Percentiles rank a stretch among this genome's conserved stretches.
These are phyloP conservation scores for Trissolcus japonicus DNA, from an alignment of 2,888 invertebrate genomes.

Conservation along the genomic window DNA sequence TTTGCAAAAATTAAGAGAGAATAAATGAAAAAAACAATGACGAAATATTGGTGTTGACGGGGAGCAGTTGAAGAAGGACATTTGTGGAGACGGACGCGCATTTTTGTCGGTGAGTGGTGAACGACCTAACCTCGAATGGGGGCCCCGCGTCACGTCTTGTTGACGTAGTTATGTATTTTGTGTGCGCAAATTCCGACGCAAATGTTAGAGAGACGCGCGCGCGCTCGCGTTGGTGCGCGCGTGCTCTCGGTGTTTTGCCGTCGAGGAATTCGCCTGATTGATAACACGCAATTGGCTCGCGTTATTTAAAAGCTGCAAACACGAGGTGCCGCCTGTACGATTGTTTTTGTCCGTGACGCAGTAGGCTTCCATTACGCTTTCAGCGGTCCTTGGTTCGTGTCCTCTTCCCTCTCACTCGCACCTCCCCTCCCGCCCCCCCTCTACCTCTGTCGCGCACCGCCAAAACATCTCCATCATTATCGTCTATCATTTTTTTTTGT, in stretches of 20 bases:
- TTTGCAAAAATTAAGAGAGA: neutral
- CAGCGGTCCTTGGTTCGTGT: slow-evolving; percentile 46
- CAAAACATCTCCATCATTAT: too few species aligned
- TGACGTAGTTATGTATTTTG: slow-evolving; percentile 51
- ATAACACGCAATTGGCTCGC: slow-evolving; percentile 35
- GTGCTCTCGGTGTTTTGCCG: neutral
- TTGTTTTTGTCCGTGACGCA: slow-evolving; percentile 51
- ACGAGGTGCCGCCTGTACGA: slow-evolving; percentile 27
- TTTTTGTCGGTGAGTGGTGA: slow-evolving; percentile 58
- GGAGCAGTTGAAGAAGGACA: neutral
- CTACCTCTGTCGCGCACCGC: slow-evolving; percentile 37
- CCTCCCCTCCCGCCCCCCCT: slow-evolving; percentile 24
- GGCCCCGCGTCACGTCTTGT: slow-evolving; percentile 20
- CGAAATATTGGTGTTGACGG: slow-evolving; percentile 1
- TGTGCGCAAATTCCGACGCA: slow-evolving; percentile 38
- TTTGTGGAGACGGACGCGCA: slow-evolving; percentile 53
- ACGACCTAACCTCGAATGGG: slow-evolving; percentile 33
- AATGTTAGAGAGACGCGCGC: slow-evolving; percentile 13
- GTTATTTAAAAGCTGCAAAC: slow-evolving; percentile 35
- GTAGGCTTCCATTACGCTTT: slow-evolving; percentile 53
- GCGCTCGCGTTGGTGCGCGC: neutral
- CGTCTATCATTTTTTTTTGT: slow-evolving; percentile 1
- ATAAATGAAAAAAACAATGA: neutral
- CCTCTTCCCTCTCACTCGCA: slow-evolving; percentile 34
- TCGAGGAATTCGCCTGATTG: slow-evolving; percentile 42